Evolutionary conservation across 2,797 vertebrate species (phyloP).

Genomic region (Enoplosus armatus): DNA sequence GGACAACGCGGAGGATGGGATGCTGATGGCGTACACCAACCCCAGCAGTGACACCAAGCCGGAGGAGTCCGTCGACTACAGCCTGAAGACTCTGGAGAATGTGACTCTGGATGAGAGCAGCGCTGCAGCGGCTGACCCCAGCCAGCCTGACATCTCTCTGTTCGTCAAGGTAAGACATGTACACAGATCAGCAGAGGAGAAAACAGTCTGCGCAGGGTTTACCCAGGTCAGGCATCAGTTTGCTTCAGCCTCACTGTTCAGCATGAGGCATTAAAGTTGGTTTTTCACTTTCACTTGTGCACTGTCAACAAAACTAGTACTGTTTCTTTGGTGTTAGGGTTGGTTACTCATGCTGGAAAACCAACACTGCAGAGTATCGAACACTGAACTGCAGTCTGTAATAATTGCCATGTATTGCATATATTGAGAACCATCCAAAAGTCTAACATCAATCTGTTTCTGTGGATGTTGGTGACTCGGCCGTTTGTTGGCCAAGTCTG

Average conservation of each 20-base stretch:
- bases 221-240: background rate
- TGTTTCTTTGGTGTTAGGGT: background rate
- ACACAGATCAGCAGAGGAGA: background rate
- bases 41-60: slow-evolving; percentile 23
- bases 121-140: slow-evolving; percentile 59
- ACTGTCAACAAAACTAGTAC: too few species aligned
- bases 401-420: background rate
- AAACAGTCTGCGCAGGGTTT: background rate
- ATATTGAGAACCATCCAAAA: background rate
- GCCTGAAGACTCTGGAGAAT: slow-evolving; percentile 69
- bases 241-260: background rate
- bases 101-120: slow-evolving; percentile 53
- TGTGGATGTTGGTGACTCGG: background rate
- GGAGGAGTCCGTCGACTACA: slow-evolving; percentile 74
- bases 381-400: background rate
- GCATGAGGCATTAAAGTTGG: background rate
- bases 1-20: slow-evolving; percentile 61
- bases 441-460: background rate
- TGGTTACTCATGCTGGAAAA: background rate
- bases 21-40: slow-evolving; percentile 69
- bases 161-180: slow-evolving; percentile 87
- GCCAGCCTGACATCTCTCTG: slow-evolving; percentile 77
- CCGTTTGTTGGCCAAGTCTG: background rate
- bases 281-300: background rate
- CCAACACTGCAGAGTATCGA: background rate